A percentile compares a stretch with the other conserved stretches of the same genome.
phyloP scores from a whole-genome alignment of 35 echinoderm and acorn worm genomes.

The Apostichopus parvimensis region DNA sequence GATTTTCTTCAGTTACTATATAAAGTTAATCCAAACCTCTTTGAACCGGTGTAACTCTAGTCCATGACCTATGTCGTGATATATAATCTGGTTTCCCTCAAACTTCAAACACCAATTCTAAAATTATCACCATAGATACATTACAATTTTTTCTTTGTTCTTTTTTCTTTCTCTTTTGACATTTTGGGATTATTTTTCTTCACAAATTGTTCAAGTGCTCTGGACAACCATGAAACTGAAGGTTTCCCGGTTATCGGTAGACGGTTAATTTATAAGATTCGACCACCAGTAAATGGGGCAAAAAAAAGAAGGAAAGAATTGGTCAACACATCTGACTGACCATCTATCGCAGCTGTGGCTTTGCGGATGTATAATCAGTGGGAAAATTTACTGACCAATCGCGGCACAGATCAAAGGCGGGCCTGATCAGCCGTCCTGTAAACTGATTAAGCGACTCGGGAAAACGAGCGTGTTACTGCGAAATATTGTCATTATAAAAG shows the following conservation, averaged over 20 bases:
- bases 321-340: neutral
- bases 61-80: no score
- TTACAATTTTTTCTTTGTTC: no score
- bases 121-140: no score
- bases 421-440: conserved; percentile 12
- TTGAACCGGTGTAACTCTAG: no score
- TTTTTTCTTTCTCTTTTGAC: no score
- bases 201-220: neutral
- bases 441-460: conserved; percentile 25
- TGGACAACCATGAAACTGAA: neutral
- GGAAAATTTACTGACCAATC: conserved; percentile 2
- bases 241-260: neutral
- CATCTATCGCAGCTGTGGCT: neutral
- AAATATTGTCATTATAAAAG: conserved; percentile 27
- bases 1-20: no score
- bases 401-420: neutral
- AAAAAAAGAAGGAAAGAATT: neutral
- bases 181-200: neutral
- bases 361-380: neutral
- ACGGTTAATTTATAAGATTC: neutral
- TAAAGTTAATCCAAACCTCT: no score
- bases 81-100: no score
- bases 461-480: conserved; percentile 8
- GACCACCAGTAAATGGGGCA: neutral
- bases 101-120: no score